Evolutionary conservation across 2,888 invertebrate genomes (phyloP).

Genomic region (Phortica magna): DNA sequence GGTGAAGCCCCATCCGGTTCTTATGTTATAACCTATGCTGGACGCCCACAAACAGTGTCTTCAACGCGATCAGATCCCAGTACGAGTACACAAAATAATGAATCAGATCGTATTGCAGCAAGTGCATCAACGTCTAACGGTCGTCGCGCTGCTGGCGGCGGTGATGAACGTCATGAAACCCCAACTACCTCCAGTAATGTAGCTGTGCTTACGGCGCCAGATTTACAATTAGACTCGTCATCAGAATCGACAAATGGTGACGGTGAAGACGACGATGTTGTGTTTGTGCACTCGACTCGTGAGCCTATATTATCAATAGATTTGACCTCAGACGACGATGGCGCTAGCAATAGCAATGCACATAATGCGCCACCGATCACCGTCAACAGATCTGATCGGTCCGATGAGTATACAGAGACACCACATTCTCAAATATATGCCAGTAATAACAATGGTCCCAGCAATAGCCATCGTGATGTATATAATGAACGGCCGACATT

Average conservation of each 20-base stretch:
- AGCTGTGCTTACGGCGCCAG: slow-evolving; percentile 80
- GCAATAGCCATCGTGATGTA: not conserved
- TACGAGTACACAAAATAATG: not conserved
- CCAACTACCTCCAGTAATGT: slow-evolving; percentile 37
- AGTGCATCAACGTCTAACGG: slow-evolving; percentile 51
- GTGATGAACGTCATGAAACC: slow-evolving; percentile 39
- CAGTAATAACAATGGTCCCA: not conserved
- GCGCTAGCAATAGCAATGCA: slow-evolving; percentile 44
- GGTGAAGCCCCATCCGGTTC: slow-evolving; percentile 48
- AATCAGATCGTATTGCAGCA: not conserved
- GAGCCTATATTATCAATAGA: slow-evolving; percentile 80
- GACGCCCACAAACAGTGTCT: slow-evolving; percentile 53
- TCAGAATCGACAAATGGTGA: slow-evolving; percentile 81
- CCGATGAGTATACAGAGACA: not conserved
- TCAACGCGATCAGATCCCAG: not conserved
- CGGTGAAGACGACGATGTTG: slow-evolving; percentile 84
- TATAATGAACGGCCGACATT: not conserved
- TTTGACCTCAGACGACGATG: slow-evolving; percentile 81
- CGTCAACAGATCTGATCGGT: slow-evolving; percentile 19
- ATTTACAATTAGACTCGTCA: slow-evolving; percentile 88
- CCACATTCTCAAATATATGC: slow-evolving; percentile 1
- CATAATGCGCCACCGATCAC: slow-evolving; percentile 23
- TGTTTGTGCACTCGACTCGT: slow-evolving; percentile 77
- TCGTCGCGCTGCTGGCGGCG: slow-evolving; percentile 42
- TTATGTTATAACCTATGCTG: slow-evolving; percentile 63